Base-by-base conservation (phyloP, 2,797 vertebrate species). In the Heteromormyrus szaboi region DNA sequence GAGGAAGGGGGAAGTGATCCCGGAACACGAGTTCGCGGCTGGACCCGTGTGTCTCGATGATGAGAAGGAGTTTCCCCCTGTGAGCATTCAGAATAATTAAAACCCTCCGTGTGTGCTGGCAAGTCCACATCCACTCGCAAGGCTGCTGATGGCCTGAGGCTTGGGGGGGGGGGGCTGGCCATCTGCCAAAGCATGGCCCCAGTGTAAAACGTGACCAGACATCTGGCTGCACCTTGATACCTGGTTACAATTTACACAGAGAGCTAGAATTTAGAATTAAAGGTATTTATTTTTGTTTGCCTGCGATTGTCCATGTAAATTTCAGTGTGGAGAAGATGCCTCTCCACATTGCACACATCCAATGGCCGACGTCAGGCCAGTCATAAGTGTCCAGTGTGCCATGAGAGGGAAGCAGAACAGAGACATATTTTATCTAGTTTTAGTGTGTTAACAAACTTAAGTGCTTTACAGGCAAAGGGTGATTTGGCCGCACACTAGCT, bases 21-120 rank as follows among this genome's bases (percentile, higher is more conserved):
- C 98, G 0, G 98, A 99, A 91, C 98, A 99, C 0, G 98, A 99
- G 93, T 97, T 98, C 86, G 98, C 98, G 0, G 96, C 97, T 33
- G 94, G 97, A 89, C 97, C 98, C 0, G 95, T 99, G 90, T 97
- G 97, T 91, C 96, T 99, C 51, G 98, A 99, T 0, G 98, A 99
- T 0, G 97, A 98, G 93, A 97, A 97, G 89, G 97, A 98, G 91
- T 98, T 98, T 56, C 98, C 98, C 92, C 98, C 98, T 89, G 96
- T 99, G 94, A 96, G 97, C 96, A 97, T 95, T 93, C 94, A 94
- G 94, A 93, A 93, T 91, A 96, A 97, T 89, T 98, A 96, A 96
- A 91, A 88, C 92, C 81, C 89, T 90, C 85, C 68, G 19, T 84
- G n/a, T 91, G 76, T 19, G n/a, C 72, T 22, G 48, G 88, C 83